These are phyloP conservation scores for Sterrhoptilus dennistouni DNA, from an alignment of 2,113 vertebrate species.

Conservation along the genomic window DNA sequence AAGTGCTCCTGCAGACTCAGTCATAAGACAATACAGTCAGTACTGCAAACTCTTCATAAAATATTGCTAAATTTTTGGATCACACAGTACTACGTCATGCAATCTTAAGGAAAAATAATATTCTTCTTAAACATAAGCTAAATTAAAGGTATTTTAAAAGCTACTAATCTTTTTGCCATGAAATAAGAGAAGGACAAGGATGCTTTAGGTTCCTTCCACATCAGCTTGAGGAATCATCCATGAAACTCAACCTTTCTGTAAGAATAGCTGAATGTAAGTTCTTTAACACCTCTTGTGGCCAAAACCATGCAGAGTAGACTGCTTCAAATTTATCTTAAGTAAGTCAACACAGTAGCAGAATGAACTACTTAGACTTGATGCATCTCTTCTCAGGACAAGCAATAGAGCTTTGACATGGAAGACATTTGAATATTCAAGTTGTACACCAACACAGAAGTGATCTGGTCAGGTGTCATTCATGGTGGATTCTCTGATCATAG, in stretches of 20 bases:
- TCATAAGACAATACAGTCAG: background rate
- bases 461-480: background rate
- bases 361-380: background rate
- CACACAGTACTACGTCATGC: background rate
- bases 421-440: background rate
- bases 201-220: background rate
- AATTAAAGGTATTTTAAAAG: background rate
- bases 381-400: background rate
- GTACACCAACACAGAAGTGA: background rate
- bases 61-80: background rate
- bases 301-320: background rate
- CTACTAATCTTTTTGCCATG: background rate
- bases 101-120: background rate
- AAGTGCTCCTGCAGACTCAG: background rate
- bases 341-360: slow-evolving; percentile 3
- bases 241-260: background rate
- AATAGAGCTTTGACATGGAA: background rate
- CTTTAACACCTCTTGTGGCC: slow-evolving; percentile 2
- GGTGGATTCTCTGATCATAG: background rate
- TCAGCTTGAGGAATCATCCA: background rate
- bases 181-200: background rate
- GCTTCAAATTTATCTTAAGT: background rate
- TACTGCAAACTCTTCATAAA: background rate
- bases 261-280: background rate
- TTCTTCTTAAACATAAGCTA: background rate